Evolutionary conservation across 1,140 invertebrate genomes (phyloP).

Genomic region (Megalopta genalis): DNA sequence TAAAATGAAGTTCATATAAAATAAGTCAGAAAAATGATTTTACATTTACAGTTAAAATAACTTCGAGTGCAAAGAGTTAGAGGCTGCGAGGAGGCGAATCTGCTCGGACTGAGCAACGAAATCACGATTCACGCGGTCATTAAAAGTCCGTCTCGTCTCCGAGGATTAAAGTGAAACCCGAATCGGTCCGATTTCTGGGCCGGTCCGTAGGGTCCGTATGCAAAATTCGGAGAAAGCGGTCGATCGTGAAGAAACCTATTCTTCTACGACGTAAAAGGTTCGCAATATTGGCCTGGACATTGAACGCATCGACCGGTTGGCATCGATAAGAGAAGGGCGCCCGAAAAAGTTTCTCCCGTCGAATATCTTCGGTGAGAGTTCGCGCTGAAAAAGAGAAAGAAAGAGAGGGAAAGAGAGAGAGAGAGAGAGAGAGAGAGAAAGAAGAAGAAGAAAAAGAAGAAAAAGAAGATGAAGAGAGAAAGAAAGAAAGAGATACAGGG

Average conservation of each 20-base stretch:
- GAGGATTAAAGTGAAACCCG: neutral
- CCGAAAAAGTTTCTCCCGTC: constrained; percentile 72
- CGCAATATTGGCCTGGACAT: neutral
- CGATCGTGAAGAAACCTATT: constrained; percentile 36
- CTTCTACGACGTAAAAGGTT: constrained; percentile 39
- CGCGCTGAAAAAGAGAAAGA: neutral
- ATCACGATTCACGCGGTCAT: neutral
- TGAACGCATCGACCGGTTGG: constrained; percentile 25
- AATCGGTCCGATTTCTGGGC: constrained; percentile 9
- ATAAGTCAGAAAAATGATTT: too few species aligned
- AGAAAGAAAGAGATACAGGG: neutral
- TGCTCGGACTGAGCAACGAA: neutral
- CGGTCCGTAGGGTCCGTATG: neutral
- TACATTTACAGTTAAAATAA: too few species aligned
- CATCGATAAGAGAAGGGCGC: constrained; percentile 51
- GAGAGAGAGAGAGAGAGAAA: neutral
- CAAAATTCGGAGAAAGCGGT: constrained; percentile 12
- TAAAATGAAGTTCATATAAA: too few species aligned
- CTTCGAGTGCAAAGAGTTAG: too few species aligned
- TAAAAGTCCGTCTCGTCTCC: neutral
- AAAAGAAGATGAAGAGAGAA: neutral
- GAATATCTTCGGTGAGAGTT: constrained; percentile 76
- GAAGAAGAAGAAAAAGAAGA: too few species aligned
- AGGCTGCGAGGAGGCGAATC: neutral
- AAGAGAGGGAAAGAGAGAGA: neutral